Base-by-base conservation (phyloP, 2,888 invertebrate species). In the Hyles lineata region DNA sequence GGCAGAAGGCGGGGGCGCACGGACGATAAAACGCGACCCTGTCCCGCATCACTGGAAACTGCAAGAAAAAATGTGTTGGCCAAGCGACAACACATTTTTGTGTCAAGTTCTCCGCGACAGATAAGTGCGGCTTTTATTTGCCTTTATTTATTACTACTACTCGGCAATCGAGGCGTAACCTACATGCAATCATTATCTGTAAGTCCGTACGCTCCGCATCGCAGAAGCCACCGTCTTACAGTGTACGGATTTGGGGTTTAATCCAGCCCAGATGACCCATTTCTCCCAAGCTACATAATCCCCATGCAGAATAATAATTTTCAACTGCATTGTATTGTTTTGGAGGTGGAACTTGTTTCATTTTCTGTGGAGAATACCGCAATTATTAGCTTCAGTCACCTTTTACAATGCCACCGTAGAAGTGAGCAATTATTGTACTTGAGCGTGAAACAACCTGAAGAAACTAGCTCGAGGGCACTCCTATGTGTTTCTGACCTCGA, bases 1-100 rank as follows among this genome's bases (percentile, higher is more conserved):
- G 29, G 17, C 29, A 19, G 19, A 62, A 32, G 19, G n/a, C 29
- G 32, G 35, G 35, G 9, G 35, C 15, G 19, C 23, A 67, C 62
- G 43, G 55, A 62, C 32, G 70, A 73, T 70, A 70, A 60, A 55
- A 50, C 11, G 62, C 55, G 73, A 73, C 73, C 73, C 73, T 70
- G 70, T 62, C 70, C 73, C 73, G 62, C 50, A 70, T 73, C 70
- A 52, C 17, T 60, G 52, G 70, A 70, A 73, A 73, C 55, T 70
- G 23, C 29, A 50, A 21, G 62, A 70, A 73, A 73, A 73, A 70
- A 70, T 23, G 43, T 67, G 58, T 67, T 67, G 35, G 52, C 32
- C 50, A 29, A 70, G 55, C 67, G 29, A 58, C 70, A 60, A 21
- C 17, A 23, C 61, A 35, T 61, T 73, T 73, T 73, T 61, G 70